Conservation (phyloP, 1,140 invertebrate genomes). For the Caerostris darwini region DNA sequence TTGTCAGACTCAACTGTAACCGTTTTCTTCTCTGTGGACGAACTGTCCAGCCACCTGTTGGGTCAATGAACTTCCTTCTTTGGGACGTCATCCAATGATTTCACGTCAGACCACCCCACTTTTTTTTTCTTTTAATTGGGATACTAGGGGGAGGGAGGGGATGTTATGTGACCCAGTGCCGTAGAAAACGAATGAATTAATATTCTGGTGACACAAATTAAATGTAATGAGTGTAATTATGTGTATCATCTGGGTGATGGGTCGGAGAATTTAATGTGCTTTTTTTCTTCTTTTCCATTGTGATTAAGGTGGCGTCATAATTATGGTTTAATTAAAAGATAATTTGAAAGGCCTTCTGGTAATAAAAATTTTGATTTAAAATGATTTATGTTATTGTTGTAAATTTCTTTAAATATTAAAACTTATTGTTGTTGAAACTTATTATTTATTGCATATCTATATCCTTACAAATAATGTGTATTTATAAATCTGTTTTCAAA, state of each 20-base stretch:
- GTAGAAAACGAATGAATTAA: not conserved
- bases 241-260: not conserved
- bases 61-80: constrained; percentile 71
- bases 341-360: too few species aligned
- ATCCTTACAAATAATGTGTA: too few species aligned
- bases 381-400: too few species aligned
- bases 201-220: constrained; percentile 47
- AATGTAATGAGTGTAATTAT: constrained; percentile 32
- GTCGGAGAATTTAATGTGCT: not conserved
- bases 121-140: constrained; percentile 1
- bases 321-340: too few species aligned
- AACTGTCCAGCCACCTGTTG: constrained; percentile 57
- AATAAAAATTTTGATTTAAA: too few species aligned
- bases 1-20: constrained; percentile 25
- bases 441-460: too few species aligned
- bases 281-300: too few species aligned
- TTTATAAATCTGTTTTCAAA: too few species aligned
- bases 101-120: constrained; percentile 34
- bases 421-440: too few species aligned
- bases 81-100: constrained; percentile 15
- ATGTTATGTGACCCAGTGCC: constrained; percentile 3
- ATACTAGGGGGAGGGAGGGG: not conserved
- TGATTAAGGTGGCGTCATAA: too few species aligned
- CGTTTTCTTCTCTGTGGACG: constrained; percentile 39
- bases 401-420: too few species aligned